A percentile compares a stretch with the other conserved stretches of the same genome.
These are phyloP conservation scores for Ypsolopha sequella DNA, from an alignment of 2,888 invertebrate species.

Conservation along the genomic window DNA sequence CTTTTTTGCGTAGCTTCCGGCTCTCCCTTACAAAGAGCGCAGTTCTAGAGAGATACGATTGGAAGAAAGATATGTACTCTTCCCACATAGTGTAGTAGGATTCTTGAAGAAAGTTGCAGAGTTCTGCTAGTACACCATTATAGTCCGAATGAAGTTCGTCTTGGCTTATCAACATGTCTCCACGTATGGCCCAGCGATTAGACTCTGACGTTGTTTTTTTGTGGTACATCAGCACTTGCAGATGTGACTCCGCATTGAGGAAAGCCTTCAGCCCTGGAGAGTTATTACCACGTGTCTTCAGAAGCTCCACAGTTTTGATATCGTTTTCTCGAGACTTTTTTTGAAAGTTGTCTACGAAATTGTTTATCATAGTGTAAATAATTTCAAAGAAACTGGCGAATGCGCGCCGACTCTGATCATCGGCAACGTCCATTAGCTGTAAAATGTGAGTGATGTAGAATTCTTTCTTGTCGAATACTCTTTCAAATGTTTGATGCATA, in stretches of 20 bases:
- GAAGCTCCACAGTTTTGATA: slow-evolving; percentile 25
- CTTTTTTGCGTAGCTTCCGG: slow-evolving; percentile 47
- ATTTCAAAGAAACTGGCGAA: slow-evolving; percentile 74
- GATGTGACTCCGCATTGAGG: slow-evolving; percentile 46
- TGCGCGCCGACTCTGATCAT: slow-evolving; percentile 74
- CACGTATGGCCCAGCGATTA: slow-evolving; percentile 45
- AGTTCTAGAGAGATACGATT: slow-evolving; percentile 41
- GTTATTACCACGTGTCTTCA: slow-evolving; percentile 35
- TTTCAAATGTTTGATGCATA: slow-evolving; percentile 63
- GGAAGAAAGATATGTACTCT: slow-evolving; percentile 46
- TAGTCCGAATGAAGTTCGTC: slow-evolving; percentile 50
- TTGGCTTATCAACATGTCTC: slow-evolving; percentile 52
- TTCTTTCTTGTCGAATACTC: slow-evolving; percentile 71
- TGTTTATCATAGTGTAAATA: slow-evolving; percentile 71
- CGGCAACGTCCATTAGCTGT: slow-evolving; percentile 70
- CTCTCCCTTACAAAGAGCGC: slow-evolving; percentile 53
- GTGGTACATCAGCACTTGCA: slow-evolving; percentile 47
- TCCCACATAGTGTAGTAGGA: slow-evolving; percentile 48
- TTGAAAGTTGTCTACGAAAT: slow-evolving; percentile 45
- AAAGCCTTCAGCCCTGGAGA: slow-evolving; percentile 28
- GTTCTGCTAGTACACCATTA: slow-evolving; percentile 36
- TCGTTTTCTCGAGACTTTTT: slow-evolving; percentile 37
- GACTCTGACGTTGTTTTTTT: slow-evolving; percentile 43
- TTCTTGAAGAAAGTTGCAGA: slow-evolving; percentile 47
- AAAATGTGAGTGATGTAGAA: slow-evolving; percentile 67